phyloP scores from a whole-genome alignment of 2,888 invertebrate species.

The Nomada goodeniana region DNA sequence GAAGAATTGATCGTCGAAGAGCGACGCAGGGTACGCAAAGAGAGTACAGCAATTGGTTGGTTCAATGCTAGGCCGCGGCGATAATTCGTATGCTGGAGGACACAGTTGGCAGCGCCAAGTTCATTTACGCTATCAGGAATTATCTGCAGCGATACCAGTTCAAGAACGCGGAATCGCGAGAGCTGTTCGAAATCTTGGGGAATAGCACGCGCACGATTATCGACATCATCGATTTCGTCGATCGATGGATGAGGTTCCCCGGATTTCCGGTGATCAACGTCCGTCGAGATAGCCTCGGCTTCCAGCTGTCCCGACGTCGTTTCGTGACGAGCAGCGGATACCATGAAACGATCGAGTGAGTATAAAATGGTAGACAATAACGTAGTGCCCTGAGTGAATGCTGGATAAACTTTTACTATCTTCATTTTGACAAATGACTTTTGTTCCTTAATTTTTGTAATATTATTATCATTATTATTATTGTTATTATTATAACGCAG shows the following conservation, averaged over 20 bases:
- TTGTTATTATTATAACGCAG: too few species aligned
- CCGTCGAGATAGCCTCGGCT: conserved; percentile 21
- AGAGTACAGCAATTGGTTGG: conserved; percentile 5
- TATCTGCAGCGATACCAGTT: conserved; percentile 65
- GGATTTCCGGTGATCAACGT: conserved; percentile 69
- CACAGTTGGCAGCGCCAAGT: conserved; percentile 56
- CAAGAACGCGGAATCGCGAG: conserved; percentile 60
- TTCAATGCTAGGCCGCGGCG: conserved; percentile 63
- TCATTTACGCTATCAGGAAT: conserved; percentile 58
- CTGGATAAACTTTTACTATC: too few species aligned
- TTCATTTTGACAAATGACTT: too few species aligned
- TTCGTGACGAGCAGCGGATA: conserved; percentile 32
- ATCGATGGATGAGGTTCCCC: conserved; percentile 63
- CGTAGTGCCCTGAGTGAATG: neutral
- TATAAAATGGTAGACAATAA: neutral
- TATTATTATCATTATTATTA: too few species aligned
- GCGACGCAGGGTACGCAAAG: neutral
- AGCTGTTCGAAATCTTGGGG: conserved; percentile 65
- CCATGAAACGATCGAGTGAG: conserved; percentile 35
- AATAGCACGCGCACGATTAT: conserved; percentile 44
- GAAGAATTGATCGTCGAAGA: neutral
- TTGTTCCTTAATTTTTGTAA: too few species aligned
- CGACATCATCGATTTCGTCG: conserved; percentile 61
- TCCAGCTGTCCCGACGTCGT: conserved; percentile 47
- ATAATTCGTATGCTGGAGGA: conserved; percentile 70